Conservation (phyloP, 2,113 vertebrate species). For the mouse (Mus musculus) region DNA sequence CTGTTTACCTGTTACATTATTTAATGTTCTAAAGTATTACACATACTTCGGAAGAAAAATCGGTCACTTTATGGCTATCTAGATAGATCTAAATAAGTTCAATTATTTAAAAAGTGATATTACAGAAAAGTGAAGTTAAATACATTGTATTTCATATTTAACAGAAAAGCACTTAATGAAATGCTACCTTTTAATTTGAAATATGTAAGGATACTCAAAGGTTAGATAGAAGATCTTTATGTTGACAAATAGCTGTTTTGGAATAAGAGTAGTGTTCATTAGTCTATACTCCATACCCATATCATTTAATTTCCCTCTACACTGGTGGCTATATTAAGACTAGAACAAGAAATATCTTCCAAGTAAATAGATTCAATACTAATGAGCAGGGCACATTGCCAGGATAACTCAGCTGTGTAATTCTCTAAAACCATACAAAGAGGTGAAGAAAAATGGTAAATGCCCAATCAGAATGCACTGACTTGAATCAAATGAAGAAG, state of each 20-base stretch:
- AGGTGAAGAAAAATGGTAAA: fast-evolving
- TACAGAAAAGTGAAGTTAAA: background rate
- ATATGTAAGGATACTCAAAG: background rate
- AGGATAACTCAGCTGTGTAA: background rate
- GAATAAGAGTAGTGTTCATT: background rate
- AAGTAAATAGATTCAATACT: background rate
- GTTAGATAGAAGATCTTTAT: background rate
- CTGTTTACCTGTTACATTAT: background rate
- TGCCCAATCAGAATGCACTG: background rate
- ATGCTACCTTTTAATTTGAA: background rate
- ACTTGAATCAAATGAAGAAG: background rate
- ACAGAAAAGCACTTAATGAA: background rate
- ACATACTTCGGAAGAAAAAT: too few relatives aligned
- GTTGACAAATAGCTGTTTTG: background rate
- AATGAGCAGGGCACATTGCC: background rate
- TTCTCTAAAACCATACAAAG: background rate
- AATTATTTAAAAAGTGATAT: background rate
- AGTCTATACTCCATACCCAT: background rate
- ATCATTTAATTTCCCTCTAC: background rate
- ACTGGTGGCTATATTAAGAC: fast-evolving
- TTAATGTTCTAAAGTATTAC: too few relatives aligned
- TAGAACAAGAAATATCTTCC: background rate
- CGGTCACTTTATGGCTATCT: too few relatives aligned
- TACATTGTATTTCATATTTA: background rate
- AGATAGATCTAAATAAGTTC: background rate